Evolutionary conservation across 2,113 vertebrate genomes (phyloP), one percentile per base, ranked within the genome.

Genomic region (Anolis sagrei): DNA sequence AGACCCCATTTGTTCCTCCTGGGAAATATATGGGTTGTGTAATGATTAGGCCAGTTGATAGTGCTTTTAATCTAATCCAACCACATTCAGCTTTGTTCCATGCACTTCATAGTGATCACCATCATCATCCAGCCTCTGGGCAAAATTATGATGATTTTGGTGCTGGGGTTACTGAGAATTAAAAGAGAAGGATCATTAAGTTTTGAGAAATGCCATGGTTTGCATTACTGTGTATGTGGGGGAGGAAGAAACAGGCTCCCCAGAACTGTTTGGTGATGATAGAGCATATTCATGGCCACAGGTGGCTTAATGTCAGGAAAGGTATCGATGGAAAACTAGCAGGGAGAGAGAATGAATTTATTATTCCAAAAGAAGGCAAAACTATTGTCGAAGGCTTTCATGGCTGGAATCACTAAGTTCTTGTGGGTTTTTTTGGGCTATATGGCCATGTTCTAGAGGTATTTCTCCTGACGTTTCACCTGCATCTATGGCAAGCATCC

Each of bases 1-100:
- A 58, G 90, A 93, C 58, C 87, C 90, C 85, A 93, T 89, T 87
- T 94, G 94, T 95, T 88, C 93, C 92, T 95, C 92, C 86, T 86
- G 90, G 89, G 94, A 96, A 93, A 89, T 90, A 89, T 89, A 92
- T 82, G 91, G 90, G 91, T 90, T 80, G 91, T 94, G 88, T 94
- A 94, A 94, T 74, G 77, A 94, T 95, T 76, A 66, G 92, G 95
- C 89, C 61, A 80, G 92, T 91, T 95, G 95, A 92, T 84, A 86
- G 77, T 64, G 88, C 82, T 80, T 91, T 94, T 90, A 87, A 29
- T 80, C 27, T n/a, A 61, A 82, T 79, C 69, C 61, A 79, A 36
- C 16, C 39, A 80, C 70, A n/a, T 66, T 81, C 13, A 76, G 2
- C 21, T 73, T 29, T 61, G 36, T 48, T 72, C 54, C 54, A 61